Evolutionary conservation across 2,113 vertebrate species (phyloP).

Genomic region (Chitala chitala): DNA sequence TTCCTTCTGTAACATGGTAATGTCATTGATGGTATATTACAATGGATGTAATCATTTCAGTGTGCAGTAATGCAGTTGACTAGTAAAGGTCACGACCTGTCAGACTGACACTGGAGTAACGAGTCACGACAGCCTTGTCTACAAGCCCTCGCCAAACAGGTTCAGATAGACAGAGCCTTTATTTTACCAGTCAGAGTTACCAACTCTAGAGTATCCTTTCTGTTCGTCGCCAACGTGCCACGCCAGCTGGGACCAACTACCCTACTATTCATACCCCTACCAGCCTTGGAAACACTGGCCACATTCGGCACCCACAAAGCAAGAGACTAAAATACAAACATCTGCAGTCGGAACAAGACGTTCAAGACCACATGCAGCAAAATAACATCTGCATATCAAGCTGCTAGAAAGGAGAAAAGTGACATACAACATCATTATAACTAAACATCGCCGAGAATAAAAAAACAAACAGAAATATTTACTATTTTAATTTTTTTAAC

Average conservation of each 20-base stretch:
- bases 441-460: too few species aligned
- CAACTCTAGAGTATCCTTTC: constrained; percentile 86
- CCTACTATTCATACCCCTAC: constrained; percentile 27
- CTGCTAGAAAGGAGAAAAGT: too few species aligned
- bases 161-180: neutral
- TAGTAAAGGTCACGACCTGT: too few species aligned
- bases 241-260: constrained; percentile 71
- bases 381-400: too few species aligned
- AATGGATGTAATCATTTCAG: too few species aligned
- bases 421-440: too few species aligned
- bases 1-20: constrained; percentile 44
- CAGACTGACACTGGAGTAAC: too few species aligned
- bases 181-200: constrained; percentile 62
- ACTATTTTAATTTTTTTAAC: constrained; percentile 1
- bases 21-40: constrained; percentile 37
- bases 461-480: constrained; percentile 15
- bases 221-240: constrained; percentile 85
- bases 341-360: too few species aligned
- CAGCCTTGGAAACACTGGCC: constrained; percentile 21
- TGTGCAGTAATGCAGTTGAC: neutral
- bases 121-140: too few species aligned
- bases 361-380: too few species aligned
- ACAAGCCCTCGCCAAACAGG: neutral
- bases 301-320: neutral
- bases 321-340: neutral